These are phyloP conservation scores for Montipora capitata DNA, from an alignment of 92 coral and sea anemone genomes.

Conservation along the genomic window DNA sequence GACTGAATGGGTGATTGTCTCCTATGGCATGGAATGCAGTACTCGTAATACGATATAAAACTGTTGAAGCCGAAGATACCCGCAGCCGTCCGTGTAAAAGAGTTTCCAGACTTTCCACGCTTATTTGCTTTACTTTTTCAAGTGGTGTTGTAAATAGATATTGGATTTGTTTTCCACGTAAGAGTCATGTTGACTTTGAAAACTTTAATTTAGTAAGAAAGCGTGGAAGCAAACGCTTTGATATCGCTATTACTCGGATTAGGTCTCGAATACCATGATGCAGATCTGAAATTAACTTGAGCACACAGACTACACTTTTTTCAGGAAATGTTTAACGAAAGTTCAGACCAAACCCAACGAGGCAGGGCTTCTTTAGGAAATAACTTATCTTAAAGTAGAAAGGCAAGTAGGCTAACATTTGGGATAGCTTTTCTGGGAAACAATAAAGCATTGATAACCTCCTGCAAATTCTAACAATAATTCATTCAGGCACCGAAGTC, in stretches of 20 bases:
- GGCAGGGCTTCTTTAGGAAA: no score
- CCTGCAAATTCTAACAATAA: constrained; percentile 8
- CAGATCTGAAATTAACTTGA: background rate
- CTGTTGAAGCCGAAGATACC: background rate
- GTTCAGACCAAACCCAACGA: background rate
- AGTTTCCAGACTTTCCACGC: no score
- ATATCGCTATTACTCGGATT: background rate
- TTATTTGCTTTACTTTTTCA: background rate
- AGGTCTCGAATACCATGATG: background rate
- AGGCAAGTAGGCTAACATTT: background rate
- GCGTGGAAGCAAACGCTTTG: background rate
- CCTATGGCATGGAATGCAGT: constrained; percentile 53
- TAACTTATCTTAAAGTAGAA: no score
- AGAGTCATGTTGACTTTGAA: background rate
- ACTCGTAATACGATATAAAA: constrained; percentile 1
- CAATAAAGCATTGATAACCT: constrained; percentile 40
- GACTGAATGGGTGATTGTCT: constrained; percentile 45
- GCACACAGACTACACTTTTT: background rate
- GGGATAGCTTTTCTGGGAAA: background rate
- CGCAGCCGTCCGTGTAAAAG: background rate
- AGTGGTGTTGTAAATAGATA: background rate
- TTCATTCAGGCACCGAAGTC: background rate
- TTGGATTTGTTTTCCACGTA: background rate
- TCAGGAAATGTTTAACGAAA: background rate
- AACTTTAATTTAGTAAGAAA: background rate